Conservation (phyloP, 2,113 vertebrate species). For the Arothron firmamentum region DNA sequence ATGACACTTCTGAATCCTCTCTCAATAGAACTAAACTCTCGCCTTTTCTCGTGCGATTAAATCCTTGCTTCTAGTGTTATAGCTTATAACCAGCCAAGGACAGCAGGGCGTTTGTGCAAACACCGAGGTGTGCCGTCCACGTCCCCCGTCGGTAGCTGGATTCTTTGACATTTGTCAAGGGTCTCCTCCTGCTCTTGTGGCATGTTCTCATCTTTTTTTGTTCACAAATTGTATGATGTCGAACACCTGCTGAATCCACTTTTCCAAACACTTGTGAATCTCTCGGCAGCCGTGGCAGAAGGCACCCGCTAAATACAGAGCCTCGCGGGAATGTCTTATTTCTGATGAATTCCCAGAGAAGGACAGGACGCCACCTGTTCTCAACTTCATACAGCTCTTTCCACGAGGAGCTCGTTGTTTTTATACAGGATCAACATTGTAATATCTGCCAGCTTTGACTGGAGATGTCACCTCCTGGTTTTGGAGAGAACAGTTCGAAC, state of each 20-base stretch:
- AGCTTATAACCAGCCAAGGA: no score
- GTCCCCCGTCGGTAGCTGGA: no score
- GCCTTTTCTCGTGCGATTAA: no score
- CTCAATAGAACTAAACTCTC: no score
- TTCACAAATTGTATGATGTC: not conserved
- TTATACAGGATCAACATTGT: no score
- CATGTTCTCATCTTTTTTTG: constrained; percentile 1
- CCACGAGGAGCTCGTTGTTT: not conserved
- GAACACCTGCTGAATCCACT: constrained; percentile 23
- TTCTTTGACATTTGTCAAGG: not conserved
- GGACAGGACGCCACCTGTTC: constrained; percentile 29
- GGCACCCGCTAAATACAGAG: constrained; percentile 1
- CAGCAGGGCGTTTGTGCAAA: no score
- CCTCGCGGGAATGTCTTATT: constrained; percentile 13
- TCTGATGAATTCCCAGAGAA: constrained; percentile 19
- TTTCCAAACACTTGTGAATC: constrained; percentile 10
- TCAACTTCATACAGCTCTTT: constrained; percentile 5
- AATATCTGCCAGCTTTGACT: no score
- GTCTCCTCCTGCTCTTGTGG: not conserved
- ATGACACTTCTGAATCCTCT: no score
- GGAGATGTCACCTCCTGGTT: no score
- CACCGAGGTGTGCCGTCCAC: no score
- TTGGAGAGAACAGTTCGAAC: no score
- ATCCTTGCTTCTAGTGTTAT: no score
- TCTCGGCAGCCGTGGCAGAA: constrained; percentile 11